A percentile compares a stretch with the other conserved stretches of the same genome.
These are phyloP conservation scores for Neomorphus geoffroyi DNA, from an alignment of 2,797 vertebrate species.

Conservation along the genomic window DNA sequence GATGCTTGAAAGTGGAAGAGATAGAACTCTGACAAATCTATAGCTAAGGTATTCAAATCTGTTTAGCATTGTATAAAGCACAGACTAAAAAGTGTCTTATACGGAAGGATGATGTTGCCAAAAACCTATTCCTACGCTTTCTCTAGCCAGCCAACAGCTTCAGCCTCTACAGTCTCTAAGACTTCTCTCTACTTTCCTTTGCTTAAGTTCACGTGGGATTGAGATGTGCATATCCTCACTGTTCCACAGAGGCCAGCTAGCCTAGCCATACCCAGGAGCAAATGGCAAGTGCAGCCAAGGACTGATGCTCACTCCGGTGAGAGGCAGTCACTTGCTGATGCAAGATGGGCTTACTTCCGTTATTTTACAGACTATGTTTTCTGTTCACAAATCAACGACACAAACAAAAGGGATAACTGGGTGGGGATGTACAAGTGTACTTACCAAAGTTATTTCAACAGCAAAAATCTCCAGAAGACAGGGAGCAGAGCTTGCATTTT, in stretches of 20 bases:
- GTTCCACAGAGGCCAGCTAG: accelerated
- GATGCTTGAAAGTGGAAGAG: background rate
- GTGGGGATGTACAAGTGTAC: background rate
- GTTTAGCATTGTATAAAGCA: background rate
- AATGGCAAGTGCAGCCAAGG: background rate
- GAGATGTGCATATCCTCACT: accelerated
- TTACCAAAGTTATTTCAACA: conserved; percentile 43
- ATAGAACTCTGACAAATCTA: background rate
- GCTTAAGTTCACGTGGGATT: background rate
- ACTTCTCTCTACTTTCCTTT: background rate
- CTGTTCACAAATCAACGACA: background rate
- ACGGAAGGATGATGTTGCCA: accelerated
- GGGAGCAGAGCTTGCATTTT: background rate
- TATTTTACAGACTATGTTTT: background rate
- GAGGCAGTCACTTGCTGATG: background rate
- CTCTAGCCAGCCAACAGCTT: background rate
- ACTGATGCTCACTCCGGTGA: background rate
- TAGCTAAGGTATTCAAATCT: background rate
- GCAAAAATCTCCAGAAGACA: background rate
- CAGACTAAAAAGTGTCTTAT: background rate
- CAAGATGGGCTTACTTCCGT: background rate
- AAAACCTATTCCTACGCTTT: background rate
- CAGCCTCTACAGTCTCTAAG: background rate
- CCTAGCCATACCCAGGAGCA: background rate
- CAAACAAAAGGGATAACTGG: background rate